phyloP scores from a whole-genome alignment of 2,113 vertebrate species.

The Globicephala melas region DNA sequence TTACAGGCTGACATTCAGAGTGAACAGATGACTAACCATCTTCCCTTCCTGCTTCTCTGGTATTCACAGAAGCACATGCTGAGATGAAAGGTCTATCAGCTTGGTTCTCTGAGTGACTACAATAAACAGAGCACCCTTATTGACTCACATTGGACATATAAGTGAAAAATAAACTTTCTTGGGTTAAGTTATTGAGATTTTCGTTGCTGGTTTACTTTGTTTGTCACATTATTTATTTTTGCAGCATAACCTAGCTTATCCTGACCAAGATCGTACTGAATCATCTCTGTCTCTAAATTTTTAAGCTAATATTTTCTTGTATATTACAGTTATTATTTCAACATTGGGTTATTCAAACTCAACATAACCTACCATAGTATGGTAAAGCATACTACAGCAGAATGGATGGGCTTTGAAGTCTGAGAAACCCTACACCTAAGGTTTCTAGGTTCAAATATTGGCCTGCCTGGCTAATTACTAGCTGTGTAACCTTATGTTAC shows the following conservation, averaged over 20 bases:
- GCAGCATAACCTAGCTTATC: background rate
- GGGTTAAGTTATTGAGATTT: background rate
- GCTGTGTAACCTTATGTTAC: background rate
- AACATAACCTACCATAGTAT: background rate
- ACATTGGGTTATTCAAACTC: background rate
- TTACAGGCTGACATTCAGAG: background rate
- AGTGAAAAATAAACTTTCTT: background rate
- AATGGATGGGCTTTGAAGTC: background rate
- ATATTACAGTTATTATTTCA: background rate
- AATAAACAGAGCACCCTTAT: background rate
- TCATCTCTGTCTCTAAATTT: background rate
- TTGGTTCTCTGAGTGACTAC: background rate
- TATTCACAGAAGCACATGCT: background rate
- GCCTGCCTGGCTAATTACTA: background rate
- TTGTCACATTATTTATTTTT: background rate
- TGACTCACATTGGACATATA: background rate
- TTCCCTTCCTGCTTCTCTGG: background rate
- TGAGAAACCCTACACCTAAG: background rate
- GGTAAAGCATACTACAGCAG: background rate
- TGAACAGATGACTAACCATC: background rate
- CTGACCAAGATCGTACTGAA: background rate
- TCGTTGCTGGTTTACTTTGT: background rate
- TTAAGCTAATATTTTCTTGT: background rate
- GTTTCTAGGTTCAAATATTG: background rate
- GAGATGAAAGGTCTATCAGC: background rate